Evolutionary conservation across 2,888 invertebrate species (phyloP).

Genomic region (Noctua janthe): DNA sequence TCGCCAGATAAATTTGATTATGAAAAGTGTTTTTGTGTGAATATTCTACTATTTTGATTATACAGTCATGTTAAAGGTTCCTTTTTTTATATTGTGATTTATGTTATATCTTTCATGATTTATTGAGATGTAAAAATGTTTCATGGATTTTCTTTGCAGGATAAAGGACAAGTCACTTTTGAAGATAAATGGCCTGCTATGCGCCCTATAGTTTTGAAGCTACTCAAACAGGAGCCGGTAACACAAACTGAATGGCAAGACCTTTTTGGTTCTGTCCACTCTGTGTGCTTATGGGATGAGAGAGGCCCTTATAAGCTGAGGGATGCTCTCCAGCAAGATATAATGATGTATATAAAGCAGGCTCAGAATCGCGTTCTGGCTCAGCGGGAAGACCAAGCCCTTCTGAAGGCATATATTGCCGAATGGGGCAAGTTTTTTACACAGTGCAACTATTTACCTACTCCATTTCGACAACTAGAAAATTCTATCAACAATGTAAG

Average conservation of each 20-base stretch:
- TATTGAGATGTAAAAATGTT: slow-evolving; percentile 23
- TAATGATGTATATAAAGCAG: slow-evolving; percentile 97
- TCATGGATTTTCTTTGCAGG: slow-evolving; percentile 86
- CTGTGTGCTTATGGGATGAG: slow-evolving; percentile 99
- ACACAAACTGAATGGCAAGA: slow-evolving; percentile 99
- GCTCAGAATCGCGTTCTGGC: slow-evolving; percentile 97
- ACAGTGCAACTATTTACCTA: slow-evolving; percentile 98
- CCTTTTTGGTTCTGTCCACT: slow-evolving; percentile 98
- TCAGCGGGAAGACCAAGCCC: slow-evolving; percentile 98
- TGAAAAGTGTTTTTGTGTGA: slow-evolving; percentile 68
- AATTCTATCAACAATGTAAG: slow-evolving; percentile 93
- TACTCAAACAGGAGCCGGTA: slow-evolving; percentile 98
- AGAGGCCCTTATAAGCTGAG: slow-evolving; percentile 97
- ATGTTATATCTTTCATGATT: not conserved
- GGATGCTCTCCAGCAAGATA: slow-evolving; percentile 97
- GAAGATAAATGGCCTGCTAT: slow-evolving; percentile 99
- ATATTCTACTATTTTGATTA: slow-evolving; percentile 62
- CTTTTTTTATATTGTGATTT: slow-evolving; percentile 21
- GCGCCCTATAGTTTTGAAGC: slow-evolving; percentile 97
- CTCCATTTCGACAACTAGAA: slow-evolving; percentile 98
- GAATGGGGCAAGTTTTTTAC: slow-evolving; percentile 99
- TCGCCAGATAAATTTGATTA: slow-evolving; percentile 62
- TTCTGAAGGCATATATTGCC: slow-evolving; percentile 98
- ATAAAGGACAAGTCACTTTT: slow-evolving; percentile 95
- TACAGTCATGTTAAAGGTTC: slow-evolving; percentile 78